Base-by-base conservation (phyloP, 2,797 vertebrate genomes). In the Darevskia mixta region DNA sequence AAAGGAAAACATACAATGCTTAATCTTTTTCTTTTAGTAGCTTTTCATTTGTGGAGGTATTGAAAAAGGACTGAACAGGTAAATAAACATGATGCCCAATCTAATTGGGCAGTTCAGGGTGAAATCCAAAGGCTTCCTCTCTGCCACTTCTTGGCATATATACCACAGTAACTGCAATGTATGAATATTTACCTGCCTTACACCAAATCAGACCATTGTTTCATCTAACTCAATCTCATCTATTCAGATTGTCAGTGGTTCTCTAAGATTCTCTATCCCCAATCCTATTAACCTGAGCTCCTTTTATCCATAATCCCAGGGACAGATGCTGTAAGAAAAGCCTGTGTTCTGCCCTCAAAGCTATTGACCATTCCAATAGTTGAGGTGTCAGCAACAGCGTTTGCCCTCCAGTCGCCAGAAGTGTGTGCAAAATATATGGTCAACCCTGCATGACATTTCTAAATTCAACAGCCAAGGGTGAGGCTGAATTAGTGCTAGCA, bases 391-490 rank as follows among this genome's bases (percentile, higher is more conserved):
- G 38, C 85, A 79, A n/a, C 86, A 92, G 20, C 90, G 82, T 17
- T 86, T 90, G 83, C 80, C 80, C 91, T 82, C 88, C 86, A 7
- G 86, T 83, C 43, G 86, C 32, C n/a, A 64, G 18, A 38, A 91
- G 93, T 55, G 79, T 83, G 49, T 6, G n/a, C 25, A 58, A 41
- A 27, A 58, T 55, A 69, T 8, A 67, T 45, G 2, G 41, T n/a
- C 29, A 66, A 55, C 17, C 25, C 41, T 66, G 8, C n/a, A 18
- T 41, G 20, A 23, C 43, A 25, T 84, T 91, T 93, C 49, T 82
- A 90, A 91, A 90, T 91, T 89, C 89, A 93, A 89, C 91, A 90
- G 86, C 82, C 90, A 90, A 77, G 75, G 91, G 88, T 75, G 38
- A 45, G 86, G 76, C 86, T 86, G 86, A 90, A 73, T 83, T 86